Evolutionary conservation across 1,140 invertebrate species (phyloP), one percentile per base, ranked within the genome.

Genomic region (Bombus turneri): DNA sequence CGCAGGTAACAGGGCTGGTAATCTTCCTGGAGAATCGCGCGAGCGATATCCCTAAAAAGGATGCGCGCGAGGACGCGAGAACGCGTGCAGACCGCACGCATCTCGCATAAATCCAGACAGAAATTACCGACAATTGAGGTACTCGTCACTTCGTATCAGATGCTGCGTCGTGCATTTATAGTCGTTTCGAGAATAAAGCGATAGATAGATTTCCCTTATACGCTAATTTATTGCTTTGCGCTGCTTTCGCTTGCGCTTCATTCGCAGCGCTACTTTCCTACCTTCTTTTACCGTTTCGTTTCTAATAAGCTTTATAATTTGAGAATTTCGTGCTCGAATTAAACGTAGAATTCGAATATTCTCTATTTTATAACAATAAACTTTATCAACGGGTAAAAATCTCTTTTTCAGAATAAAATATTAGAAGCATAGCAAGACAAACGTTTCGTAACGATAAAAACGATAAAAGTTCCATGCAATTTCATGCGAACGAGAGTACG

Each of bases 11-110:
- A 87, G 81, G 34, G 39, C 43, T n/a, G 47, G 62, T 73, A 82
- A 86, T 86, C 85, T 83, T n/a, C 18, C 28, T 13, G 34, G 28
- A 62, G 57, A 71, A 84, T 86, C 82, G 71, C 57, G 79, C 84
- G 76, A 81, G 71, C 74, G 68, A 71, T 68, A 82, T 43, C 64
- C 47, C 71, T 13, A 78, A 83, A 80, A 89, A 89, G 81, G 82
- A 85, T 31, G 64, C 69, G 69, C 25, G 22, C 47, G 41, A 34
- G 41, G 76, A 66, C 53, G 59, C 59, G 37, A 39, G 13, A n/a
- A 25, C 10, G 77, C 43, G 25, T n/a, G 28, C 25, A 73, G 62
- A 79, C 62, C 47, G 41, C 64, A 68, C 43, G 83, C 53, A 37
- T 59, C 47, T 13, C 22, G 39, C 39, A 71, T 84, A 79, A 79